Evolutionary conservation across 2,888 invertebrate species (phyloP).

Genomic region (Meta bourneti): DNA sequence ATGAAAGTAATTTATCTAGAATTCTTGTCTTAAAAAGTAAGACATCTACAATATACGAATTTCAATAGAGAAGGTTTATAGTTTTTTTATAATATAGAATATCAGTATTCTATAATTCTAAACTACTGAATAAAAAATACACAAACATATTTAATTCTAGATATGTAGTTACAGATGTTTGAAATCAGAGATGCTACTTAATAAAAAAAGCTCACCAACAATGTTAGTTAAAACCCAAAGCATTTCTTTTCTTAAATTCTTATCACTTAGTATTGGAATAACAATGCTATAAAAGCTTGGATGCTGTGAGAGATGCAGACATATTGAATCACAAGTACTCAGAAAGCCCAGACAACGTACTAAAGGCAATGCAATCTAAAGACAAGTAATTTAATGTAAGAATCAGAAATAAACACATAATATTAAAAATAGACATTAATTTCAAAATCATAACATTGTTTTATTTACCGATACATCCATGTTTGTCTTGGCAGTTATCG

Average conservation of each 20-base stretch:
- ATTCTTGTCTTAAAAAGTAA: no score
- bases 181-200: no score
- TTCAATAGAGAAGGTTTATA: no score
- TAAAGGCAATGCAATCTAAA: slow-evolving; percentile 35
- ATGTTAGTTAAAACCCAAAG: slow-evolving; percentile 60
- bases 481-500: background rate
- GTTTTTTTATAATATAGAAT: no score
- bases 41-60: no score
- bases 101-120: no score
- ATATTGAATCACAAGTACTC: background rate
- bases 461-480: slow-evolving; percentile 31
- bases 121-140: no score
- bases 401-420: background rate
- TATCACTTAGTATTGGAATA: background rate
- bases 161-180: no score
- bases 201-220: slow-evolving; percentile 24
- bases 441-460: background rate
- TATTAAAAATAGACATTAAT: background rate
- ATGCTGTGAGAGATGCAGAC: background rate
- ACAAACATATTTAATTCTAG: no score
- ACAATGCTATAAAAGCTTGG: slow-evolving; percentile 3
- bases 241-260: slow-evolving; percentile 23
- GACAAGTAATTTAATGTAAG: background rate
- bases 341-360: slow-evolving; percentile 50
- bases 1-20: no score